Evolutionary conservation across 2,888 invertebrate genomes (phyloP).

Genomic region (Frankliniella fusca): DNA sequence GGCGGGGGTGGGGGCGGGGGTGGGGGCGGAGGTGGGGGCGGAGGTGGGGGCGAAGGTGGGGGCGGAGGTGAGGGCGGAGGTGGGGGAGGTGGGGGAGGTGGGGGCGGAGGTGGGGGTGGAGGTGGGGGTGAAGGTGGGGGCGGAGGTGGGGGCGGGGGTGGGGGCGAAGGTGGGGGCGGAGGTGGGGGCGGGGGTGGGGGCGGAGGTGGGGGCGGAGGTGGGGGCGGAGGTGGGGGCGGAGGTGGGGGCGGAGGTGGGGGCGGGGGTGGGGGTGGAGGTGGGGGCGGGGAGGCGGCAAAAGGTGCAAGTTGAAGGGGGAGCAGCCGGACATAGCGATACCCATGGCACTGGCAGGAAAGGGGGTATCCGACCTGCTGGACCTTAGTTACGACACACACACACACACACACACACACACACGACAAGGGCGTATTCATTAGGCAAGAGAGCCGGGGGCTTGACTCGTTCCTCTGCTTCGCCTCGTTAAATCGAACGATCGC

Average conservation of each 20-base stretch:
- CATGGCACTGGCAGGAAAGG: not conserved
- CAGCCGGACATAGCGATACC: not conserved
- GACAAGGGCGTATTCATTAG: constrained; percentile 9
- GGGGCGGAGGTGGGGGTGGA: not conserved
- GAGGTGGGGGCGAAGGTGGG: too few relatives aligned
- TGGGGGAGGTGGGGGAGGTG: not conserved
- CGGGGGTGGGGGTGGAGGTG: not conserved
- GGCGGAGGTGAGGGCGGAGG: not conserved
- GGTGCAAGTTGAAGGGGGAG: not conserved
- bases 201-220: too few relatives aligned
- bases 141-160: too few relatives aligned
- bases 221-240: too few relatives aligned
- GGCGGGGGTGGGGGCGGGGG: not conserved
- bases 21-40: too few relatives aligned
- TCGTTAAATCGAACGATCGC: constrained; percentile 16
- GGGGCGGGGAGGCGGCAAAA: not conserved
- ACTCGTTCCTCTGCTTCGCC: not conserved
- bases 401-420: constrained; percentile 14
- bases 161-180: not conserved
- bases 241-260: not conserved
- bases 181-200: not conserved
- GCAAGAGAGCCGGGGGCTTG: not conserved
- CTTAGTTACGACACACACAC: not conserved
- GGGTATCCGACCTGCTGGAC: not conserved
- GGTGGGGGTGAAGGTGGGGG: too few relatives aligned